Evolutionary conservation across 2,797 vertebrate genomes (phyloP).

Genomic region (Apodemus agrarius): DNA sequence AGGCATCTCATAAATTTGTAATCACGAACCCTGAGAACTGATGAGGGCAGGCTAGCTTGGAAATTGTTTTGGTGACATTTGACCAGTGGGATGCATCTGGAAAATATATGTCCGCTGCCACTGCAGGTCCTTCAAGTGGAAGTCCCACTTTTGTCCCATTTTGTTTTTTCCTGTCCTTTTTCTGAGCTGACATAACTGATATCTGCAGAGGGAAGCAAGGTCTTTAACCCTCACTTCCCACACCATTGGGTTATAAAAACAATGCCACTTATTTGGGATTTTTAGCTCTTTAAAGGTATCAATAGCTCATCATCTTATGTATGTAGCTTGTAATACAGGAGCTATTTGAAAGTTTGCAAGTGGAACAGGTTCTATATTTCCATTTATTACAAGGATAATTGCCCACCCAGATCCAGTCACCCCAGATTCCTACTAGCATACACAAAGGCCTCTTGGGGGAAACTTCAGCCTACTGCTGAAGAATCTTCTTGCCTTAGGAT

Average conservation of each 20-base stretch:
- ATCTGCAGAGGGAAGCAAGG: not conserved
- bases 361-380: not conserved
- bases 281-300: not conserved
- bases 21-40: slow-evolving; percentile 83
- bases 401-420: not conserved
- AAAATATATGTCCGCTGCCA: slow-evolving; percentile 74
- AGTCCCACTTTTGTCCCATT: not conserved
- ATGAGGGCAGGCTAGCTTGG: slow-evolving; percentile 78
- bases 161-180: not conserved
- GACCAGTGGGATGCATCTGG: slow-evolving; percentile 75
- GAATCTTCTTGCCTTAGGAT: not conserved
- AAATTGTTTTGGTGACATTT: slow-evolving; percentile 86
- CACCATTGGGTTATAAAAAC: not conserved
- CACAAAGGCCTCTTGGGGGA: not conserved
- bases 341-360: not conserved
- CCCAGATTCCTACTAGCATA: not conserved
- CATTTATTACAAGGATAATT: not conserved
- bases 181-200: not conserved
- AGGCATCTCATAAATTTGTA: slow-evolving; percentile 85
- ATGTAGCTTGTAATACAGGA: not conserved
- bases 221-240: not conserved
- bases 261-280: not conserved
- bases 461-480: not conserved
- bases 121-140: not conserved
- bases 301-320: not conserved